These are phyloP conservation scores for Chirona hameri DNA, from an alignment of 2,888 invertebrate genomes.

Conservation along the genomic window DNA sequence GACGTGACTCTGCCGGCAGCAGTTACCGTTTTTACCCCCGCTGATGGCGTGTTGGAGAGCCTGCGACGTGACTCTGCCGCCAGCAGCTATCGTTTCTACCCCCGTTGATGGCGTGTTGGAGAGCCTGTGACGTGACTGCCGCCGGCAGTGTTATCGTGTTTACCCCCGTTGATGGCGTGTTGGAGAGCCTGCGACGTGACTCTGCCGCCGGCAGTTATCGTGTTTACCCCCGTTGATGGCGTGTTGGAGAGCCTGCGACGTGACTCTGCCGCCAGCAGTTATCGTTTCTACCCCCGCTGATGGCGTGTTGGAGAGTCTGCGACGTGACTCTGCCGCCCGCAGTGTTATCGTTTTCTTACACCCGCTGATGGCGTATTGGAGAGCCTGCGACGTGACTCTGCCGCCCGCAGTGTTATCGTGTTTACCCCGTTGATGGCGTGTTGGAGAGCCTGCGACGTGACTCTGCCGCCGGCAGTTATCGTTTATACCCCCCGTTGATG, in stretches of 20 bases:
- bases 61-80: not conserved
- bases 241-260: not conserved
- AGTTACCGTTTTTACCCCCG: not conserved
- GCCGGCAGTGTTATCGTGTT: not conserved
- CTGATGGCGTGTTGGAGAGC: not conserved
- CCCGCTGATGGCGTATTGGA: not conserved
- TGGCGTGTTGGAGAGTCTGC: not conserved
- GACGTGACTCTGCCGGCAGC: not conserved
- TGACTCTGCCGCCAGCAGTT: not conserved
- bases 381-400: not conserved
- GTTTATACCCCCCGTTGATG: not conserved
- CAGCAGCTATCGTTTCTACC: not conserved
- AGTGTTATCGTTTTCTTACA: not conserved
- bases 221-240: not conserved
- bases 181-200: not conserved
- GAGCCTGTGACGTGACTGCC: not conserved
- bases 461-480: not conserved
- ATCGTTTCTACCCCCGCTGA: not conserved
- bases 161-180: not conserved
- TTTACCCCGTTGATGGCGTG: not conserved
- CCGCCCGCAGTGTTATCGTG: not conserved
- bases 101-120: not conserved
- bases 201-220: not conserved
- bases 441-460: not conserved
- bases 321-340: not conserved